These are phyloP conservation scores for Trisateles emortualis DNA, from an alignment of 2,888 invertebrate genomes.

Conservation along the genomic window DNA sequence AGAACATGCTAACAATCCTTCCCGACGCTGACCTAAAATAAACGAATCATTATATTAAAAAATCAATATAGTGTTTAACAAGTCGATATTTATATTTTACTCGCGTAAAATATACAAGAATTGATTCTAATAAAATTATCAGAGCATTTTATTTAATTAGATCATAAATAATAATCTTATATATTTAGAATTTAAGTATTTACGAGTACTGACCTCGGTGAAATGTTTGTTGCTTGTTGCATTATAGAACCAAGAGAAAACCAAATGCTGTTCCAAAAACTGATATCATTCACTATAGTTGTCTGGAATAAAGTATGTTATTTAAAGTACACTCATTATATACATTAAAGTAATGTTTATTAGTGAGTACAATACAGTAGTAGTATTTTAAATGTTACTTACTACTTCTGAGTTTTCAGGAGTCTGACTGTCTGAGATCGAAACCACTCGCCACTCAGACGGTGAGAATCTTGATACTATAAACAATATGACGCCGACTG, in stretches of 20 bases:
- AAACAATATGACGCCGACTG: constrained; percentile 97
- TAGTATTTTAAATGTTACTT: constrained; percentile 44
- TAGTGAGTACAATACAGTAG: neutral
- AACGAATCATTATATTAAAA: neutral
- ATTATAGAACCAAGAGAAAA: constrained; percentile 99
- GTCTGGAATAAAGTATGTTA: constrained; percentile 69
- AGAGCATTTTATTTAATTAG: neutral
- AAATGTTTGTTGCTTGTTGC: constrained; percentile 99
- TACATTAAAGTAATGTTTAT: constrained; percentile 8
- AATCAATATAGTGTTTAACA: constrained; percentile 50
- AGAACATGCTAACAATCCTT: constrained; percentile 97
- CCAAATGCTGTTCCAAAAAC: constrained; percentile 98
- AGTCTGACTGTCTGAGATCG: constrained; percentile 63
- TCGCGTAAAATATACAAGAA: too few species aligned
- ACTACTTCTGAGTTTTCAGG: constrained; percentile 63
- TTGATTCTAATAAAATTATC: too few species aligned
- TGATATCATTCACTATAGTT: constrained; percentile 96
- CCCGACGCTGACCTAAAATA: constrained; percentile 91
- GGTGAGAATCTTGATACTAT: constrained; percentile 98
- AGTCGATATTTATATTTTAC: too few species aligned
- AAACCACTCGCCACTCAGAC: constrained; percentile 96
- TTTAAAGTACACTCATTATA: constrained; percentile 38
- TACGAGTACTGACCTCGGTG: constrained; percentile 91
- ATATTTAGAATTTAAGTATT: too few species aligned
- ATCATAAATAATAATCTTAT: neutral